These are phyloP conservation scores for Hirundo rustica DNA, from an alignment of 2,797 vertebrate species.

Conservation along the genomic window DNA sequence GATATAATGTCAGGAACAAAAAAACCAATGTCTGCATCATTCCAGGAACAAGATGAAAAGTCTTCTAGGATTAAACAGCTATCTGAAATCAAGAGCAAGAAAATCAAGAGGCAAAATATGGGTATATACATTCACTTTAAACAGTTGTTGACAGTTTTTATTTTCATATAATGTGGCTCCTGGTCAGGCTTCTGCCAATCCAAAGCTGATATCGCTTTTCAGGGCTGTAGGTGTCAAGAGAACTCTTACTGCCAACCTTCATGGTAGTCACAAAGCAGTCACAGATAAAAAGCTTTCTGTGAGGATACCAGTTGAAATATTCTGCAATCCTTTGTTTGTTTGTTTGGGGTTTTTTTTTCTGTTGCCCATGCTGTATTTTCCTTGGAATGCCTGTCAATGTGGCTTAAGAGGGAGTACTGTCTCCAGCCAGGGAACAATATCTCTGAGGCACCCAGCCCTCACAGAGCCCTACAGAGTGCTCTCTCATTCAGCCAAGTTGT, in stretches of 20 bases:
- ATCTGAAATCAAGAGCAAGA: neutral
- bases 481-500: neutral
- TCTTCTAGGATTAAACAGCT: neutral
- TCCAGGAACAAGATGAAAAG: neutral
- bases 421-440: neutral
- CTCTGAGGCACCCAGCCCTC: neutral
- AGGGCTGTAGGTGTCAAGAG: neutral
- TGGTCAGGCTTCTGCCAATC: neutral
- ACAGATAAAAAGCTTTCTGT: neutral
- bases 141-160: neutral
- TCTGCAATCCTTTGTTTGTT: neutral
- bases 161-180: neutral
- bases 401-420: neutral
- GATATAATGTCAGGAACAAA: neutral
- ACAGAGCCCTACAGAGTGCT: neutral
- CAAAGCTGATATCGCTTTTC: neutral
- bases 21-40: neutral
- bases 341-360: neutral
- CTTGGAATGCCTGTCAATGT: neutral
- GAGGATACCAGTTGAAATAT: neutral
- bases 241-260: neutral
- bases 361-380: neutral
- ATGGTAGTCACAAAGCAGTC: neutral
- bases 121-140: neutral
- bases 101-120: neutral